Conservation (phyloP, 2,113 vertebrate genomes). For the Hippocampus guttulatus region DNA sequence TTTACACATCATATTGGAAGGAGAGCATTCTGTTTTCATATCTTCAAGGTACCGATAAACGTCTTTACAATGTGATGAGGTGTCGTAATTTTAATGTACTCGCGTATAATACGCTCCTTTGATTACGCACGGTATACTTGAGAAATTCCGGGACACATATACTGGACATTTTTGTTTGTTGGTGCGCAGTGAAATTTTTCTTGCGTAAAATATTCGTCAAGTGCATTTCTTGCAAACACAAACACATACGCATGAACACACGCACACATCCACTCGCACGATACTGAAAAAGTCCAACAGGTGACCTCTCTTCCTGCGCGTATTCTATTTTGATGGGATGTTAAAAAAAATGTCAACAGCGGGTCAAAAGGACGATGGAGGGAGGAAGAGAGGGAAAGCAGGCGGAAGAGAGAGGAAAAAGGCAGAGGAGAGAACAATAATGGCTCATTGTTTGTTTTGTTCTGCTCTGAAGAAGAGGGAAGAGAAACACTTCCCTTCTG, state of each 20-base stretch:
- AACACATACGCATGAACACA: background rate
- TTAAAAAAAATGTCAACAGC: slow-evolving; percentile 32
- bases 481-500: slow-evolving; percentile 69
- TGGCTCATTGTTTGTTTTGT: slow-evolving; percentile 74
- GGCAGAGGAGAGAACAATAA: slow-evolving; percentile 64
- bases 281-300: slow-evolving; percentile 11
- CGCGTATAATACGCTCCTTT: too few relatives aligned
- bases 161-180: too few relatives aligned
- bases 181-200: background rate
- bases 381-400: slow-evolving; percentile 27
- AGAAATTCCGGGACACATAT: too few relatives aligned
- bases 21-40: too few relatives aligned
- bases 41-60: too few relatives aligned
- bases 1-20: too few relatives aligned
- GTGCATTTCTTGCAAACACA: background rate
- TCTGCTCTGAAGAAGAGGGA: slow-evolving; percentile 71
- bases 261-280: background rate
- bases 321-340: slow-evolving; percentile 39
- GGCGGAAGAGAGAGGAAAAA: slow-evolving; percentile 56
- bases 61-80: too few relatives aligned
- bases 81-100: too few relatives aligned
- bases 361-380: slow-evolving; percentile 6
- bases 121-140: background rate
- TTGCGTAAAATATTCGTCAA: background rate
- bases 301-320: slow-evolving; percentile 27